Evolutionary conservation across 2,113 vertebrate species (phyloP), one percentile per base, ranked within the genome.

Genomic region (Melanerpes aurifrons): DNA sequence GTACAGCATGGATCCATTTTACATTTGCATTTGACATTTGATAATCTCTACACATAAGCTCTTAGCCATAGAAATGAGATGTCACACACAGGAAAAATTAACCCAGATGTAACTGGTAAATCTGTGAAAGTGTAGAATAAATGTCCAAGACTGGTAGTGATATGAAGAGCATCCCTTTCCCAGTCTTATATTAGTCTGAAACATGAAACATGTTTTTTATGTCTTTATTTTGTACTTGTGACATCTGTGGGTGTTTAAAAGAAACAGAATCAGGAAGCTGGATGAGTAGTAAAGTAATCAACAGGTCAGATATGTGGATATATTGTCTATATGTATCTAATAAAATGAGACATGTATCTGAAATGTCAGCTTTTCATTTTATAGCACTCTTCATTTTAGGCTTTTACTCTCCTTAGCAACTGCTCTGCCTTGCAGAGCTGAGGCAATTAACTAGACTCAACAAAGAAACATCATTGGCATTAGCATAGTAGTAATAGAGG

Each of bases 21-120:
- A 94, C 94, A 98, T 98, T 97, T 98, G 95, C 97, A 97, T 98
- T 97, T 98, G 97, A 98, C 98, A 98, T 98, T 98, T 98, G 94
- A 97, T 97, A 97, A 96, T 97, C 96, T 94, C 94, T 86, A 92
- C 90, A 91, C 80, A 96, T 93, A 97, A 97, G 86, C 96, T 97
- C 86, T 85, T 93, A 96, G 93, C 93, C 95, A 90, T 86, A 95
- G 87, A 97, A 97, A 95, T 95, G 78, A 94, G 95, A 95, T 96
- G 94, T 96, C 89, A 95, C 87, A 94, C 84, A 96, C 26, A 94
- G 91, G 92, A 96, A 97, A 94, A 97, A 96, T 96, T 97, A 98
- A 97, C 94, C 81, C 92, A 96, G 81, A 94, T 86, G 69, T 85
- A 88, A 93, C 89, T 96, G 81, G 74, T 88, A 95, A 90, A 88